Conservation (phyloP, 2,888 invertebrate species). For the Rhagium mordax region DNA sequence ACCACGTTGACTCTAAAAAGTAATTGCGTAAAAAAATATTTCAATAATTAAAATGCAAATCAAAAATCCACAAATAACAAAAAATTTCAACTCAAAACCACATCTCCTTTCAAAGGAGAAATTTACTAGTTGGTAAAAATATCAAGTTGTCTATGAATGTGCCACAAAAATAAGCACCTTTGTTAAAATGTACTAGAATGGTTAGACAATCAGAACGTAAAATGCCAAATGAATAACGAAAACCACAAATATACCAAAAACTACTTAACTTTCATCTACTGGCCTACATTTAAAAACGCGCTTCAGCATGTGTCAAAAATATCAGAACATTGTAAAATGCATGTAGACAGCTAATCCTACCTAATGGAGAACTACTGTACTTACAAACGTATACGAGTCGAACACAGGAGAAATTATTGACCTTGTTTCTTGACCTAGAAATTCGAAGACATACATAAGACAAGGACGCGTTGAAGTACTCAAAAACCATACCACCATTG, state of each 20-base stretch:
- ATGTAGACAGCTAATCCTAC: constrained; percentile 46
- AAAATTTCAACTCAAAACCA: constrained; percentile 1
- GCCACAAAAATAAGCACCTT: constrained; percentile 32
- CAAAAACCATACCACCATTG: constrained; percentile 61
- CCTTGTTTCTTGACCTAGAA: constrained; percentile 73
- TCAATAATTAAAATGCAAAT: constrained; percentile 12
- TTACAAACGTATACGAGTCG: constrained; percentile 39
- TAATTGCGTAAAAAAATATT: constrained; percentile 13
- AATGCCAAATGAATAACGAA: constrained; percentile 51
- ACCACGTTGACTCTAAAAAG: too few relatives aligned
- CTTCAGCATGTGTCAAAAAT: constrained; percentile 55
- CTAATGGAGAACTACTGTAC: constrained; percentile 63
- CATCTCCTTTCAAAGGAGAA: constrained; percentile 12
- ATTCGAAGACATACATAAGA: constrained; percentile 69
- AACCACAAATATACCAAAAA: constrained; percentile 57
- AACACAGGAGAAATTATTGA: constrained; percentile 70
- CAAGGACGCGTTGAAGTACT: constrained; percentile 62
- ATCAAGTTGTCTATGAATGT: constrained; percentile 18
- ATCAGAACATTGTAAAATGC: constrained; percentile 55
- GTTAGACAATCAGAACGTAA: constrained; percentile 61
- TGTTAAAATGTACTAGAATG: constrained; percentile 40
- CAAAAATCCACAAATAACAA: background rate
- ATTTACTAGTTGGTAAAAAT: constrained; percentile 12
- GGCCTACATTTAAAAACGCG: constrained; percentile 57
- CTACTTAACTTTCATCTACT: constrained; percentile 60